Evolutionary conservation across 23 tunicate species (phyloP), one percentile per base, ranked within the genome.

Genomic region (Clavelina lepadiformis): DNA sequence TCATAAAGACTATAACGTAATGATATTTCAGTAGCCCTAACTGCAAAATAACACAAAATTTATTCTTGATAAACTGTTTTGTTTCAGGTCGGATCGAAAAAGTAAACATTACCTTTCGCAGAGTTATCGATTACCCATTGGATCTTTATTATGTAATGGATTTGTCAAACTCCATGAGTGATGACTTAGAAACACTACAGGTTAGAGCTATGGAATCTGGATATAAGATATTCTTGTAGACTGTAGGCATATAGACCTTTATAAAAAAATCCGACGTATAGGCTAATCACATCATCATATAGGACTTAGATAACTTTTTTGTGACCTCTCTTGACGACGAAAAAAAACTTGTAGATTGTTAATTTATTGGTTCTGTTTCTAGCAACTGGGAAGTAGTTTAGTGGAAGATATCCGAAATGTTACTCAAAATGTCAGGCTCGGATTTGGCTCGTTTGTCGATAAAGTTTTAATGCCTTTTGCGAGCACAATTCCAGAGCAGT

Each of bases 91-190:
- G 61, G 20, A 28, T 56, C 25, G 24, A 38, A 20, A 80, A 51
- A 36, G 38, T 71, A 2, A 80, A 82, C 41, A 24, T 82, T 8
- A 81, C 91, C 3, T 76, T 76, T 36, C 55, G 56, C 3, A 75
- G 84, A 29, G 68, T 89, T 28, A 69, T 81, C 33, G 97, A 89
- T 49, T 89, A 81, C 61, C 97, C 97, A 3, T 69, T 89, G 7
- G 97, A 89, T 44, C 65, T 89, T 4, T 89, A 89, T 63, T 89
- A 89, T 47, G 76, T 89, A 35, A 69, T 81, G 83, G 97, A 89
- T 69, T 46, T 81, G 0, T 89, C 97, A 20, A 47, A 36, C 29
- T 89, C 97, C 8, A 89, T 89, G 97, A n/a, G 30, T 2, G 97
- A 89, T 51, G 97, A 89, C 55, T 67, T 89, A 51, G 69, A 63